Conservation (phyloP, 1,140 invertebrate species). For the Nomia melanderi region DNA sequence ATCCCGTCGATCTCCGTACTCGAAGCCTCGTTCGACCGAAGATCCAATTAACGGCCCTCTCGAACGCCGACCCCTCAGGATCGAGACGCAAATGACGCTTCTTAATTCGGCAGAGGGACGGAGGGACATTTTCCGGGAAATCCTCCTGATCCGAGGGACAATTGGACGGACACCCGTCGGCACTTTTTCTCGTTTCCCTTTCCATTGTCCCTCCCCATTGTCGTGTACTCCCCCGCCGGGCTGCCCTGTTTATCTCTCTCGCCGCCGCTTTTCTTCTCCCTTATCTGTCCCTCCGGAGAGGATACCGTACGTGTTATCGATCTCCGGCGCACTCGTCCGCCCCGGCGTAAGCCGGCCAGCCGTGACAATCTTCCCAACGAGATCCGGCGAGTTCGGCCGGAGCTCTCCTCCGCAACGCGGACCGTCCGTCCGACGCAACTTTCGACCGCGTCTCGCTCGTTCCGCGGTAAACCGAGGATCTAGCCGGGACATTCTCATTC, state of each 20-base stretch:
- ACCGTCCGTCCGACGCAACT: neutral
- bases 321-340: neutral
- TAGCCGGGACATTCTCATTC: too few species aligned
- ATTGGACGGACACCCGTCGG: neutral
- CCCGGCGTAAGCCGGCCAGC: neutral
- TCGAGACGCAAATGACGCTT: neutral
- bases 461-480: too few species aligned
- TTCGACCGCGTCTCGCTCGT: neutral
- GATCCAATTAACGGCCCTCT: neutral
- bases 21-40: neutral
- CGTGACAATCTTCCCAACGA: constrained; percentile 3
- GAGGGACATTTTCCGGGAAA: neutral
- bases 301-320: neutral
- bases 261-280: neutral
- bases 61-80: neutral
- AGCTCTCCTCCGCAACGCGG: neutral
- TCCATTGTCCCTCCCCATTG: neutral
- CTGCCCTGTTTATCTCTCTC: neutral
- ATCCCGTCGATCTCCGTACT: too few species aligned
- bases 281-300: neutral
- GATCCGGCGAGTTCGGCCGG: neutral
- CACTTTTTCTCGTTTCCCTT: constrained; percentile 1
- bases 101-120: neutral
- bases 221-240: neutral
- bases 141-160: neutral